Conservation (phyloP, 2,113 vertebrate genomes). For the Willisornis vidua region DNA sequence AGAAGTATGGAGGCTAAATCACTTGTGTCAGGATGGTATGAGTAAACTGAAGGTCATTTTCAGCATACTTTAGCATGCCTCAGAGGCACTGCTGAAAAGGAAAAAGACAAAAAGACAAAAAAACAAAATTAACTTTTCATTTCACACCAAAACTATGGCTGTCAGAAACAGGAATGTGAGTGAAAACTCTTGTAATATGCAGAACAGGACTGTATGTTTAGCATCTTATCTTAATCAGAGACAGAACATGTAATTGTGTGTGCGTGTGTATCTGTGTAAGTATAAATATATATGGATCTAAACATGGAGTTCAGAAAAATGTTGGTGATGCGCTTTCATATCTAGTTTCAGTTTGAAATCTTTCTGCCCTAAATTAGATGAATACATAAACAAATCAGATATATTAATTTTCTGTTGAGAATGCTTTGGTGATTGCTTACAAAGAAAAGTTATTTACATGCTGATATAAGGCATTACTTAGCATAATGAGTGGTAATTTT, state of each 20-base stretch:
- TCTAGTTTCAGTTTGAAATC: conserved; percentile 28
- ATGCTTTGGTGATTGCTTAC: conserved; percentile 52
- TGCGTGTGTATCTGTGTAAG: not conserved
- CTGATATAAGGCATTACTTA: conserved; percentile 63
- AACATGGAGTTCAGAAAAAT: conserved; percentile 13
- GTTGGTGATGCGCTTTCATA: conserved; percentile 15
- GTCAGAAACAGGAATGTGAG: conserved; percentile 29
- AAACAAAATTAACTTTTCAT: conserved; percentile 74
- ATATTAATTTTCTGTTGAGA: conserved; percentile 66
- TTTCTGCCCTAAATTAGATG: conserved; percentile 50
- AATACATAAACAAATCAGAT: conserved; percentile 66
- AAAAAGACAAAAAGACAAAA: conserved; percentile 72
- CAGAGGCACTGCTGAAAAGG: conserved; percentile 70
- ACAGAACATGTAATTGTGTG: not conserved
- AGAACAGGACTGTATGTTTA: conserved; percentile 25
- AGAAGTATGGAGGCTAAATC: conserved; percentile 66
- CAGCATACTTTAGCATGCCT: conserved; percentile 64
- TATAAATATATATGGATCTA: conserved; percentile 13
- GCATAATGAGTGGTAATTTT: conserved; percentile 60
- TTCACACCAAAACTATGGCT: conserved; percentile 45
- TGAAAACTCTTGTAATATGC: conserved; percentile 23
- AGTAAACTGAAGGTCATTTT: conserved; percentile 77
- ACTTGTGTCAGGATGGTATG: conserved; percentile 69
- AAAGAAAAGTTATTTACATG: conserved; percentile 66
- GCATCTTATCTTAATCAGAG: conserved; percentile 47